A percentile compares a stretch with the other conserved stretches of the same genome.
These are phyloP conservation scores for Acleris emargana DNA, from an alignment of 2,888 invertebrate species.

Conservation along the genomic window DNA sequence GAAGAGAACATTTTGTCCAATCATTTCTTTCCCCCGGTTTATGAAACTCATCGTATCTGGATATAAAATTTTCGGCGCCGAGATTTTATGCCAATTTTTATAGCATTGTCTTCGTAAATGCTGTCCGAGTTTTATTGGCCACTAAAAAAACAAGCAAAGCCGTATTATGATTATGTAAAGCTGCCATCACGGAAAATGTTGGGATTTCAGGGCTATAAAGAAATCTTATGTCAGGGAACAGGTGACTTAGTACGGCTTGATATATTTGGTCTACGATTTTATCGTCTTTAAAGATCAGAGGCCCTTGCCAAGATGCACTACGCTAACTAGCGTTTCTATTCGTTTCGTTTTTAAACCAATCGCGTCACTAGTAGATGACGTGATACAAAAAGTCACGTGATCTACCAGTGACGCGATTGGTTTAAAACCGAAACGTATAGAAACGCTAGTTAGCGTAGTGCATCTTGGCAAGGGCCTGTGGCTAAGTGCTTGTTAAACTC, in stretches of 20 bases:
- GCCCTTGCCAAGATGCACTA: too few species aligned
- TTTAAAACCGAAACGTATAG: too few species aligned
- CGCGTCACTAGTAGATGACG: too few species aligned
- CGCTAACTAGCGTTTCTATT: too few species aligned
- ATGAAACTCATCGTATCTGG: slow-evolving; percentile 64
- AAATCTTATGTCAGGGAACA: slow-evolving; percentile 19
- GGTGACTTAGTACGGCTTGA: not conserved
- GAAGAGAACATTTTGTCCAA: slow-evolving; percentile 56
- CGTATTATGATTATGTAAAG: slow-evolving; percentile 57
- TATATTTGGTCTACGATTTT: not conserved
- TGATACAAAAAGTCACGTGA: too few species aligned
- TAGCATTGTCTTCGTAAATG: slow-evolving; percentile 77
- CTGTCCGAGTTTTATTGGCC: slow-evolving; percentile 73
- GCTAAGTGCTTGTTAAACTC: too few species aligned
- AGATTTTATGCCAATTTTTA: slow-evolving; percentile 80
- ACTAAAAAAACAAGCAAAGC: slow-evolving; percentile 62
- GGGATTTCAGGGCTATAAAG: slow-evolving; percentile 28
- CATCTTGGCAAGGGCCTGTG: too few species aligned
- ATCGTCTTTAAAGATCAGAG: not conserved
- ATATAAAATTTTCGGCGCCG: slow-evolving; percentile 74
- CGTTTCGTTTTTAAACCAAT: too few species aligned
- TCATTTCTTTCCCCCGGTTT: slow-evolving; percentile 62
- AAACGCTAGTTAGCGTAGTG: too few species aligned
- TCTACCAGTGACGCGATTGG: too few species aligned
- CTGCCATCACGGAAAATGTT: slow-evolving; percentile 31